These are phyloP conservation scores for Mus spretus DNA, from an alignment of 2,797 vertebrate genomes.

Conservation along the genomic window DNA sequence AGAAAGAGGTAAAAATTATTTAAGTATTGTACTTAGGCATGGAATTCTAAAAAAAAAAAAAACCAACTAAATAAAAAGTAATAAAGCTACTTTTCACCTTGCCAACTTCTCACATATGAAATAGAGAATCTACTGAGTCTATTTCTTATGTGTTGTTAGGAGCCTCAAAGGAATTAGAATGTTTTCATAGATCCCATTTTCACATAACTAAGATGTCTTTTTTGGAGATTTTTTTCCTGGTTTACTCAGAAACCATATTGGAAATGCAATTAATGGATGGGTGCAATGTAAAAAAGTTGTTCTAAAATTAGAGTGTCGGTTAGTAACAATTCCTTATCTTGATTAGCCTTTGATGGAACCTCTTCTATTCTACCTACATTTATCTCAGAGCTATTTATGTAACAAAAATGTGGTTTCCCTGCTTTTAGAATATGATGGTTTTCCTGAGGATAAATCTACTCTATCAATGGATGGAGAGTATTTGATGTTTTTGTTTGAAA, in stretches of 20 bases:
- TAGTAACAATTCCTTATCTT: neutral
- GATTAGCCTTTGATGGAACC: neutral
- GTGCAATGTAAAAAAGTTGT: neutral
- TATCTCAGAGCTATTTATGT: neutral
- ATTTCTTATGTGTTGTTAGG: neutral
- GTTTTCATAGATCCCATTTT: neutral
- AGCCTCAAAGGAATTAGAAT: neutral
- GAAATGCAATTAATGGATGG: neutral
- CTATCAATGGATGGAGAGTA: neutral
- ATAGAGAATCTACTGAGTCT: neutral
- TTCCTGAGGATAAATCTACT: neutral
- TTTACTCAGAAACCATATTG: neutral
- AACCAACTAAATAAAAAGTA: neutral
- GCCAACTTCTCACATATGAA: neutral
- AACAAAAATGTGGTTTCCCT: neutral
- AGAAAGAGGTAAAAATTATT: neutral
- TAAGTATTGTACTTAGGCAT: neutral
- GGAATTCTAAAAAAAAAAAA: neutral
- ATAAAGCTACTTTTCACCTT: neutral
- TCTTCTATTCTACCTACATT: neutral
- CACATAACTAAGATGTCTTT: neutral
- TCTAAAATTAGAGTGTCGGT: neutral
- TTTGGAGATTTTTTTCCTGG: neutral
- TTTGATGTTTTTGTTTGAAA: conserved; percentile 26
- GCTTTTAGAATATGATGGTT: neutral